These are phyloP conservation scores for Cochlearius cochlearius DNA, from an alignment of 2,113 vertebrate genomes.

Conservation along the genomic window DNA sequence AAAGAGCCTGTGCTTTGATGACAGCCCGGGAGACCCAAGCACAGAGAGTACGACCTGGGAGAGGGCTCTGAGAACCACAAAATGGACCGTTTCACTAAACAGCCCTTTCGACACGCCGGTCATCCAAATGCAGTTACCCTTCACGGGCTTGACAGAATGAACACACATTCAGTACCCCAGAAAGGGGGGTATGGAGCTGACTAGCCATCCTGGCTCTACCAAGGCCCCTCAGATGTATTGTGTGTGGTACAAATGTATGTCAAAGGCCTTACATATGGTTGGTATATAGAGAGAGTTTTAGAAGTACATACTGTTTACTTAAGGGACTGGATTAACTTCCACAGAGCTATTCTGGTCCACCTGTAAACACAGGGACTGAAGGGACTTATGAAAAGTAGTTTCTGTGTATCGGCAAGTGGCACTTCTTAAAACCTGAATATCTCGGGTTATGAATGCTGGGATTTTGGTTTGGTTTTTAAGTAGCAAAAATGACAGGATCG, in stretches of 20 bases:
- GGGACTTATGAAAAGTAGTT: slow-evolving; percentile 20
- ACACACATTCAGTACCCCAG: not conserved
- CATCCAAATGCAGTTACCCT: not conserved
- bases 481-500: slow-evolving; percentile 26
- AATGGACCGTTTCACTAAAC: not conserved
- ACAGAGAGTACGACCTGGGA: not conserved
- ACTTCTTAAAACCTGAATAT: slow-evolving; percentile 31
- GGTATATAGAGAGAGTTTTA: slow-evolving; percentile 32
- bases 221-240: not conserved
- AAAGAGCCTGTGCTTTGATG: not conserved
- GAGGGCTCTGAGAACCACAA: not conserved
- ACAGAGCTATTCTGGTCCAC: slow-evolving; percentile 48
- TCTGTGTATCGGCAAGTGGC: slow-evolving; percentile 3
- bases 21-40: not conserved
- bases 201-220: not conserved
- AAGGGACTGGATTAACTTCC: slow-evolving; percentile 23
- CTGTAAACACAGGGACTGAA: slow-evolving; percentile 40
- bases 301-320: slow-evolving; percentile 26
- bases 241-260: not conserved
- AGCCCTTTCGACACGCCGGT: not conserved
- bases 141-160: not conserved
- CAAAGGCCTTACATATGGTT: slow-evolving; percentile 4
- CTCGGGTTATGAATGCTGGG: not conserved
- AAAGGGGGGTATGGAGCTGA: not conserved
- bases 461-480: slow-evolving; percentile 16